These are phyloP conservation scores for Ptycholaimellus sp. DNA, from an alignment of 2,888 invertebrate species.

Conservation along the genomic window DNA sequence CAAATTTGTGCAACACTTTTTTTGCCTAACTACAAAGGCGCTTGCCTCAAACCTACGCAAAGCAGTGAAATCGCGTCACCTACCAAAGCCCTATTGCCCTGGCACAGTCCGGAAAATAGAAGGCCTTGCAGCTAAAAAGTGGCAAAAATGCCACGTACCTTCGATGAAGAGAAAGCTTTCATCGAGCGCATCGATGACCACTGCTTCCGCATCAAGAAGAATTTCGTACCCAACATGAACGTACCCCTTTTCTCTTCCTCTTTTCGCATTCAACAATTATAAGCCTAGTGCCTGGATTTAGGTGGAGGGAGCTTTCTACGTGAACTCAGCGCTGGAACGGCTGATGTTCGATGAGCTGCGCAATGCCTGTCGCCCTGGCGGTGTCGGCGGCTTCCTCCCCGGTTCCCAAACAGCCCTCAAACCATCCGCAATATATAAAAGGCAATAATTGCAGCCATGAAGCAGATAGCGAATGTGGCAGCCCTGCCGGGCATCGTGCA, in stretches of 20 bases:
- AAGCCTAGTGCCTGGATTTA: conserved; percentile 17
- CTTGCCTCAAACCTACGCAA: too few species aligned
- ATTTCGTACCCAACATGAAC: conserved; percentile 97
- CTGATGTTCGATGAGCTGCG: conserved; percentile 87
- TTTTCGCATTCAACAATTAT: not conserved
- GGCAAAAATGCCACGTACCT: conserved; percentile 36
- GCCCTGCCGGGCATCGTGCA: conserved; percentile 80
- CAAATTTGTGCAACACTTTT: too few species aligned
- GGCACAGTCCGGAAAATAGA: too few species aligned
- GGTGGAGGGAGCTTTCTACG: conserved; percentile 91
- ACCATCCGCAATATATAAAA: too few species aligned
- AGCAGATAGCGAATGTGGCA: conserved; percentile 96
- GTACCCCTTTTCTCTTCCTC: conserved; percentile 16
- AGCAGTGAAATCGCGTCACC: too few species aligned
- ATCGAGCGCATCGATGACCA: conserved; percentile 60
- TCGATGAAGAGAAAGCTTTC: conserved; percentile 73
- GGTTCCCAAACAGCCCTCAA: too few species aligned
- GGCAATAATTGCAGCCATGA: too few species aligned
- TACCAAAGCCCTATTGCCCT: too few species aligned
- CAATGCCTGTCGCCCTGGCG: conserved; percentile 56
- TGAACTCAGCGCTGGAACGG: conserved; percentile 64
- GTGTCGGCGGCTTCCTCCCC: conserved; percentile 79
- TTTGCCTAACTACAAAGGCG: too few species aligned
- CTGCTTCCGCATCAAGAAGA: conserved; percentile 83
- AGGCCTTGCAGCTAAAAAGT: too few species aligned